Conservation (phyloP, 1,140 invertebrate species). For the Rhagoletis pomonella region DNA sequence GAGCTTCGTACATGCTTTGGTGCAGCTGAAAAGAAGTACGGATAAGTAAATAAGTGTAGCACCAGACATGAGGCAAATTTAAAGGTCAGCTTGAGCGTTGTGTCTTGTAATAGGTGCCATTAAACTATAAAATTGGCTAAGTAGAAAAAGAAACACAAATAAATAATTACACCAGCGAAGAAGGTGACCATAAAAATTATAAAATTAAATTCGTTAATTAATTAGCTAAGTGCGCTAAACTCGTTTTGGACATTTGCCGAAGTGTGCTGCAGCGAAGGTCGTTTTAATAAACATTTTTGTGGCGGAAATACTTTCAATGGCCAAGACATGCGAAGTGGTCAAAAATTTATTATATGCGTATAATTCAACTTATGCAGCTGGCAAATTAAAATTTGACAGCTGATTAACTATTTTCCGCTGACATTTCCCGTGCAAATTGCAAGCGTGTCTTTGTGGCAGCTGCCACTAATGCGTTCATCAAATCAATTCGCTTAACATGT, state of each 20-base stretch:
- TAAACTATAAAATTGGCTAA: not conserved
- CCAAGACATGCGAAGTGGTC: not conserved
- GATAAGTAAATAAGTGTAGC: not conserved
- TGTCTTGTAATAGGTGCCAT: constrained; percentile 28
- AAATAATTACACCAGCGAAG: not conserved
- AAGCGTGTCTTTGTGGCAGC: not conserved
- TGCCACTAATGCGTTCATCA: not conserved
- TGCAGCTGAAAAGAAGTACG: not conserved
- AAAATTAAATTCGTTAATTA: constrained; percentile 41
- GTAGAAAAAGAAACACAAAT: not conserved
- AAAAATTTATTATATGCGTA: not conserved
- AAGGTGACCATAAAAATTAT: not conserved
- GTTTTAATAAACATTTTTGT: not conserved
- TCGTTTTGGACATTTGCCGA: not conserved
- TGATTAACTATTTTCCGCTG: not conserved
- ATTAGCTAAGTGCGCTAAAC: constrained; percentile 7
- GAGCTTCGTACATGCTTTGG: not conserved
- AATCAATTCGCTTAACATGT: not conserved
- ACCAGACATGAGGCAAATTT: not conserved
- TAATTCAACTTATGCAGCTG: not conserved
- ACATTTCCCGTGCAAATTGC: not conserved
- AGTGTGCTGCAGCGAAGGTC: not conserved
- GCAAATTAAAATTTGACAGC: not conserved
- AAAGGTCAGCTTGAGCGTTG: constrained; percentile 18
- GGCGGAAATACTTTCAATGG: not conserved